Base-by-base conservation (phyloP, 2,113 vertebrate genomes). In the Loxodonta africana region DNA sequence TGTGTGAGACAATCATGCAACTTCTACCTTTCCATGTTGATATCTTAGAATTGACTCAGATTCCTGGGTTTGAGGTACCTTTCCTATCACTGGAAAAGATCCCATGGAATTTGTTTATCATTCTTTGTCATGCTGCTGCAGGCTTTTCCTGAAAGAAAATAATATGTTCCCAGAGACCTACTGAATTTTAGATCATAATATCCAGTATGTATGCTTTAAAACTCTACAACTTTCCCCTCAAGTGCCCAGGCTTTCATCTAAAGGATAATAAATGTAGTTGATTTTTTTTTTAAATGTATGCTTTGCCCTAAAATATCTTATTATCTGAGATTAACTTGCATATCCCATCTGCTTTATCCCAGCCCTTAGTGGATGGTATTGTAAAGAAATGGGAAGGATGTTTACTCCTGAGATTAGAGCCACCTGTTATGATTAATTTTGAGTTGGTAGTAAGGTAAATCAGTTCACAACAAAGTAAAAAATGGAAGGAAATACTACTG, bases 271-370 rank as follows among this genome's bases (percentile, higher is more conserved):
- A 76, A 60, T 76, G 14, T 9, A 60, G 21, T 87, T 81, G 73
- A 23, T 51, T 94, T 97, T 97, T 91, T 84, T 93, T 65, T 11
- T 67, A 92, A 98, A 97, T 97, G 37, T 73, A 88, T 77, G 77
- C 48, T 91, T 15, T 69, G 86, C 25, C 98, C 60, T 90, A 95
- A 97, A 97, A 90, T 74, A 95, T 9, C 2, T 11, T 88, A 88
- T 97, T 97, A 98, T 97, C 57, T 95, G 78, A 87, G 91, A 97
- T 97, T 83, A 97, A 81, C 62, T 93, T 98, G 81, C 46, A 78
- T 73, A 93, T 97, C 88, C 84, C 91, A 96, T 96, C 95, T 98
- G 92, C 37, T 87, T 93, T 5, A 0, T 97, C 63, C 63, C 60
- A 76, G 89, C 90, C 41, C 18, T 83, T 82, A 88, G 73, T 88